phyloP scores from a whole-genome alignment of 2,113 vertebrate species.

The Ophiodon elongatus region DNA sequence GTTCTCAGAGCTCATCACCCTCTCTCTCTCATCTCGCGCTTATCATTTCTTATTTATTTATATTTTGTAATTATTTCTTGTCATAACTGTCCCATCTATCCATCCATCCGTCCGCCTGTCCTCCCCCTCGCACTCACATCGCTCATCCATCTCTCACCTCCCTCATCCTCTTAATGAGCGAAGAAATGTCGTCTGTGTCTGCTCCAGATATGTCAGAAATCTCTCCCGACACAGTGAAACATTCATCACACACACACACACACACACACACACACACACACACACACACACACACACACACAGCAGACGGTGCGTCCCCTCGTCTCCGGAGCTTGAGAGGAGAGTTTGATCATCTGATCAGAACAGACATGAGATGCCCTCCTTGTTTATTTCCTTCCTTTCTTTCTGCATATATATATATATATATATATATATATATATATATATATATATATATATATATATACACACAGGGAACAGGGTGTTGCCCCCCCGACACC shows the following conservation, averaged over 20 bases:
- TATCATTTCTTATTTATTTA: neutral
- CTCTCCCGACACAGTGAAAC: slow-evolving; percentile 72
- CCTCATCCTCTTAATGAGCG: slow-evolving; percentile 68
- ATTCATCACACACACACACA: slow-evolving; percentile 65
- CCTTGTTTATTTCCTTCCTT: slow-evolving; percentile 5
- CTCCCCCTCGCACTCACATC: slow-evolving; percentile 21
- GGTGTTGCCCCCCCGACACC: neutral
- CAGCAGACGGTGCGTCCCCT: slow-evolving; percentile 41
- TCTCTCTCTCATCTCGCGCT: neutral
- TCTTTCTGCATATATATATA: neutral
- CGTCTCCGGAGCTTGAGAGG: too few species aligned
- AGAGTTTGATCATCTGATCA: slow-evolving; percentile 57
- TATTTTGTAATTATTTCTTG: slow-evolving; percentile 48
- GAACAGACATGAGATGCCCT: slow-evolving; percentile 16
- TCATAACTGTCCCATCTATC: slow-evolving; percentile 22
- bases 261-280: slow-evolving; percentile 23
- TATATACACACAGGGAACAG: neutral
- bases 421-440: neutral
- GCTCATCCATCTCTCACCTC: neutral
- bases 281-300: slow-evolving; percentile 31
- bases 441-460: neutral
- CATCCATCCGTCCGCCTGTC: slow-evolving; percentile 32
- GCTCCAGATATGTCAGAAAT: slow-evolving; percentile 79
- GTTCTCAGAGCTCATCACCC: neutral
- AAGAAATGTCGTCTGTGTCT: slow-evolving; percentile 53